These are phyloP conservation scores for Darwinula stevensoni DNA, from an alignment of 2,888 invertebrate genomes.

Conservation along the genomic window DNA sequence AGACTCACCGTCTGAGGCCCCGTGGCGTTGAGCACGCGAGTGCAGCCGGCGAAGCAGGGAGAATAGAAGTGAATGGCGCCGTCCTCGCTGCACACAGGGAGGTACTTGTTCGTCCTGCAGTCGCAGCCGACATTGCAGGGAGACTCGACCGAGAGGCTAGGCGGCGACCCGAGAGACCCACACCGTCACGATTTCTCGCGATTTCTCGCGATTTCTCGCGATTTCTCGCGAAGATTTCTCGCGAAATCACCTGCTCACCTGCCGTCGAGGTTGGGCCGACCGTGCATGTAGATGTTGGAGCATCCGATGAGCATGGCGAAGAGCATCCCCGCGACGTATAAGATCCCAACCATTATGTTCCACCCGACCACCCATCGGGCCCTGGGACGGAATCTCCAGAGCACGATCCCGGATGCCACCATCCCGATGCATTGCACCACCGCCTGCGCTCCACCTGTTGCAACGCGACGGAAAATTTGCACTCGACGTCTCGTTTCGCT, in stretches of 20 bases:
- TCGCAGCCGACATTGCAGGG: constrained; percentile 27
- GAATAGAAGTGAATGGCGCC: constrained; percentile 29
- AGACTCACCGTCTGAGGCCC: no score
- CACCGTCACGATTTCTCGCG: no score
- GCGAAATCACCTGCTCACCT: no score
- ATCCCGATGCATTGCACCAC: constrained; percentile 10
- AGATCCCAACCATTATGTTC: constrained; percentile 13
- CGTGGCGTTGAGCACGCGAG: no score
- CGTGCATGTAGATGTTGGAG: constrained; percentile 12
- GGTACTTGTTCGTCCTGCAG: constrained; percentile 26
- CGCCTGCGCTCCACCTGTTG: no score
- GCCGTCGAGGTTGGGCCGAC: no score
- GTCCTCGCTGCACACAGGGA: constrained; percentile 29
- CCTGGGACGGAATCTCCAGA: constrained; percentile 13
- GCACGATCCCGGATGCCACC: constrained; percentile 11
- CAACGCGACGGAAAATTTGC: no score
- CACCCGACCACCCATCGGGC: constrained; percentile 13
- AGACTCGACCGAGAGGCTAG: no score
- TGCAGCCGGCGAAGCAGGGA: constrained; percentile 46
- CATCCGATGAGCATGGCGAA: constrained; percentile 10
- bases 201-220: no score
- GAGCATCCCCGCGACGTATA: constrained; percentile 9
- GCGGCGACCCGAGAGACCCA: no score
- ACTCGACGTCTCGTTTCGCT: no score
- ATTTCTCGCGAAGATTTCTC: no score